These are phyloP conservation scores for Furcifer pardalis DNA, from an alignment of 2,797 vertebrate species.

Conservation along the genomic window DNA sequence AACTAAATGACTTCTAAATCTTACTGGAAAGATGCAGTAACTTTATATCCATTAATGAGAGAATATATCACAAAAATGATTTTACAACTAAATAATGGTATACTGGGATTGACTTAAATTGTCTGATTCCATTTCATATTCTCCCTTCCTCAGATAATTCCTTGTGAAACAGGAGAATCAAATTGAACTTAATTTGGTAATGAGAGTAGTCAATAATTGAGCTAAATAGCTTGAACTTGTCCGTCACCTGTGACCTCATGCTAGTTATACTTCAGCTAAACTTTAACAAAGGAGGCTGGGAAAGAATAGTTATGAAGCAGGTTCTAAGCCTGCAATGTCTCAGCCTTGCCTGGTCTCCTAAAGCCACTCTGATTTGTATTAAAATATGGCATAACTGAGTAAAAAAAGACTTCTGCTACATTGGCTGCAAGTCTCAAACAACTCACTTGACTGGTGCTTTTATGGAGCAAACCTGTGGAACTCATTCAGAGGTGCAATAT, in stretches of 20 bases:
- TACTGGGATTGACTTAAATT: conserved; percentile 62
- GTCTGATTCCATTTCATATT: conserved; percentile 61
- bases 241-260: conserved; percentile 71
- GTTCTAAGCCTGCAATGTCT: background rate
- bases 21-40: conserved; percentile 54
- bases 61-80: conserved; percentile 62
- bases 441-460: background rate
- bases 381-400: background rate
- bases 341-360: background rate
- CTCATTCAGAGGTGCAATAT: background rate
- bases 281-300: conserved; percentile 37
- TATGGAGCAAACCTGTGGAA: background rate
- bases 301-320: background rate
- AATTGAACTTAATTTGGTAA: conserved; percentile 73
- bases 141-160: conserved; percentile 49
- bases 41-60: conserved; percentile 57
- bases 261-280: conserved; percentile 58
- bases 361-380: conserved; percentile 7
- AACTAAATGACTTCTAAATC: conserved; percentile 65
- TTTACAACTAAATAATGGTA: conserved; percentile 66
- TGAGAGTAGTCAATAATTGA: conserved; percentile 73
- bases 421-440: background rate
- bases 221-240: conserved; percentile 73
- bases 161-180: conserved; percentile 64
- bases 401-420: background rate